phyloP scores from a whole-genome alignment of 1,140 invertebrate species.

The Eueides isabella region DNA sequence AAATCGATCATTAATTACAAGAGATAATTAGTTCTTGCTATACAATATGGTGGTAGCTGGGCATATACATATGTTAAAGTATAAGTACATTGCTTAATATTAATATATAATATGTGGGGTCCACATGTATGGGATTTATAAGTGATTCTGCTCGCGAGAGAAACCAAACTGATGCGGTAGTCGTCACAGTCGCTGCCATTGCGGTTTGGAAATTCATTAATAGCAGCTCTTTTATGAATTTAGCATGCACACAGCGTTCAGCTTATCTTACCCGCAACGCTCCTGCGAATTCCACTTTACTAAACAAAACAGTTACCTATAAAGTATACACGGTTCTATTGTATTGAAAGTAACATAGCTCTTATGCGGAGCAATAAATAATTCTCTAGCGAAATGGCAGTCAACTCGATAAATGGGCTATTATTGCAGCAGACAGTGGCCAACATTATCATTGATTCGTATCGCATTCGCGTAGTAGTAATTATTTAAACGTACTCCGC shows the following conservation, averaged over 20 bases:
- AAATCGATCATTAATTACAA: background rate
- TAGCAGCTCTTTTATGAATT: conserved; percentile 74
- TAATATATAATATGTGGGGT: background rate
- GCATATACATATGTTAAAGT: background rate
- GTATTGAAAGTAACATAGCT: conserved; percentile 67
- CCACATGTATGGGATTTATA: background rate
- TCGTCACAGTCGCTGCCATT: conserved; percentile 43
- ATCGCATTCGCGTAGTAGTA: conserved; percentile 70
- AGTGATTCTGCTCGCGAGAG: conserved; percentile 45
- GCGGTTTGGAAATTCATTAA: conserved; percentile 72
- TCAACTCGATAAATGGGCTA: conserved; percentile 75
- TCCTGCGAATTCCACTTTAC: conserved; percentile 71
- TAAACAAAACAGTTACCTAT: conserved; percentile 68
- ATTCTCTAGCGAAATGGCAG: conserved; percentile 71
- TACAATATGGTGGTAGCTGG: background rate
- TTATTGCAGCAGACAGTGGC: conserved; percentile 74
- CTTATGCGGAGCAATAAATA: conserved; percentile 74
- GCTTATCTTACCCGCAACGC: conserved; percentile 64
- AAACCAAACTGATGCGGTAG: conserved; percentile 49
- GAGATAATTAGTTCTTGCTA: conserved; percentile 7
- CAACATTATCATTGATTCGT: conserved; percentile 76
- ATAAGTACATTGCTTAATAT: background rate
- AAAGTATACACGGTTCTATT: conserved; percentile 54
- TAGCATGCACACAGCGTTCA: conserved; percentile 68
- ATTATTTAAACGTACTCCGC: conserved; percentile 75